Evolutionary conservation across 2,797 vertebrate species (phyloP).

Genomic region (Fistularia tabacaria): DNA sequence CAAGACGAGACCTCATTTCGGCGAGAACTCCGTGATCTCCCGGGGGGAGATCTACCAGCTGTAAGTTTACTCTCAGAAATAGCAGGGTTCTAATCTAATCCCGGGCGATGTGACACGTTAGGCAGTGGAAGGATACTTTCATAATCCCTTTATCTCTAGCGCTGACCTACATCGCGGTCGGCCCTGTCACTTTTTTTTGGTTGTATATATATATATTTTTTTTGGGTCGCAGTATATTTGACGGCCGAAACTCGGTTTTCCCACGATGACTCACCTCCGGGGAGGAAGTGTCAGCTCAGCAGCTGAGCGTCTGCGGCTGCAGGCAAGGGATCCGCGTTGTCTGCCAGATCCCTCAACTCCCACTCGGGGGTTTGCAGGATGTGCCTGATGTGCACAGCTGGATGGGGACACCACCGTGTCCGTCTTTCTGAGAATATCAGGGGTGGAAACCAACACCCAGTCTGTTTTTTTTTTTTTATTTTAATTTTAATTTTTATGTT

Average conservation of each 20-base stretch:
- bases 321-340: conserved; percentile 27
- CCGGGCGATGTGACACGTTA: neutral
- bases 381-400: conserved; percentile 4
- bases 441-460: too few relatives aligned
- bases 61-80: conserved; percentile 72
- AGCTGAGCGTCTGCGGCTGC: conserved; percentile 2
- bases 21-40: conserved; percentile 82
- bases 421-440: too few relatives aligned
- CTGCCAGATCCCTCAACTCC: conserved; percentile 24
- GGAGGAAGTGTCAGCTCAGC: conserved; percentile 37
- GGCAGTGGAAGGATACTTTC: neutral
- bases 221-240: neutral
- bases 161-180: neutral
- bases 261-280: conserved; percentile 26
- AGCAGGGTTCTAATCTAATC: too few relatives aligned
- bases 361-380: conserved; percentile 12
- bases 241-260: conserved; percentile 27
- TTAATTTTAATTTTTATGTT: too few relatives aligned
- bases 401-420: neutral
- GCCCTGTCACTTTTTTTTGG: too few relatives aligned
- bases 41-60: conserved; percentile 82
- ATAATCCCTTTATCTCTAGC: neutral
- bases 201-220: neutral
- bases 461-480: too few relatives aligned
- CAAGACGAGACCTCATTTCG: conserved; percentile 82